phyloP scores from a whole-genome alignment of 2,113 vertebrate species.

The Toxotes jaculatrix region DNA sequence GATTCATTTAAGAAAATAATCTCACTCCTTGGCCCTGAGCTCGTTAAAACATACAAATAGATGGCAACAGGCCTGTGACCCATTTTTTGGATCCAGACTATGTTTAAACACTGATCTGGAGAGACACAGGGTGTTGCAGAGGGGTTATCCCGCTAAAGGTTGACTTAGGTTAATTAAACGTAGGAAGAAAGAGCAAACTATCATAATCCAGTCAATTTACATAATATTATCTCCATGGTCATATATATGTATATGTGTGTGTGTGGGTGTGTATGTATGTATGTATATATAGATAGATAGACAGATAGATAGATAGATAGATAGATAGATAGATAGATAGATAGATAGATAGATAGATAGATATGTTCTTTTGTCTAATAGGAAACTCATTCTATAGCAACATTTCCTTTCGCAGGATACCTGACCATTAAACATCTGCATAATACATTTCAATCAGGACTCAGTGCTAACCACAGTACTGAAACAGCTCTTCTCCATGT shows the following conservation, averaged over 20 bases:
- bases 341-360: too few species aligned
- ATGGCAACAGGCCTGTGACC: constrained; percentile 15
- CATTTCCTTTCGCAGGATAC: too few species aligned
- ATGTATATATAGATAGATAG: too few species aligned
- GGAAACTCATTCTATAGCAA: too few species aligned
- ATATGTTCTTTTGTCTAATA: too few species aligned
- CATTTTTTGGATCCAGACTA: constrained; percentile 13
- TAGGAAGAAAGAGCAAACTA: background rate
- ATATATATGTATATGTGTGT: background rate
- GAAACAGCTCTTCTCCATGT: too few species aligned
- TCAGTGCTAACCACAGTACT: too few species aligned
- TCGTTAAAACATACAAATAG: constrained; percentile 44
- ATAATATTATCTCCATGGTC: background rate
- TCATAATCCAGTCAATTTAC: background rate
- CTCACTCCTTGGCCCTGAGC: constrained; percentile 4
- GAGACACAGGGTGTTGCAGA: constrained; percentile 19
- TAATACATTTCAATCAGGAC: too few species aligned
- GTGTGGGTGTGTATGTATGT: too few species aligned
- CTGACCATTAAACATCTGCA: too few species aligned
- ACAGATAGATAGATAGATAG: too few species aligned
- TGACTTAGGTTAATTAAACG: constrained; percentile 35
- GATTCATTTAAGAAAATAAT: constrained; percentile 27
- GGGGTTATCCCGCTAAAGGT: background rate
- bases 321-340: too few species aligned
- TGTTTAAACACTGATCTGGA: constrained; percentile 20